These are phyloP conservation scores for Colaptes auratus DNA, from an alignment of 2,113 vertebrate species.

Conservation along the genomic window DNA sequence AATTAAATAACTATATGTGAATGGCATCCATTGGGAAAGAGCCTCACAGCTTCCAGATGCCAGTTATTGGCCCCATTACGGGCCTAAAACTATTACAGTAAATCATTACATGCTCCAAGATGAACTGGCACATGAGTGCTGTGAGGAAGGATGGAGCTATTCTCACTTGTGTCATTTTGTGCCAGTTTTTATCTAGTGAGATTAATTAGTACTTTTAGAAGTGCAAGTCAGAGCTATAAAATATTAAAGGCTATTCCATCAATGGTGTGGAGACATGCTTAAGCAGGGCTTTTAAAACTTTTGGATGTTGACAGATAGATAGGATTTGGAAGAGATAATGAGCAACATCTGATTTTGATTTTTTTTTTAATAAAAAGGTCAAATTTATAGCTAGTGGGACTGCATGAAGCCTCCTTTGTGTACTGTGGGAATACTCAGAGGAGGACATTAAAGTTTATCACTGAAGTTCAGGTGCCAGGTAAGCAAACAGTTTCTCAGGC, in stretches of 20 bases:
- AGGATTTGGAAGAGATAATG: background rate
- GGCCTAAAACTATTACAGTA: constrained; percentile 66
- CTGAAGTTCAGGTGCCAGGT: constrained; percentile 57
- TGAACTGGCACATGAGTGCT: constrained; percentile 51
- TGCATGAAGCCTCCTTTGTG: background rate
- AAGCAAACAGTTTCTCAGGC: constrained; percentile 57
- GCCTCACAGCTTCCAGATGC: constrained; percentile 73
- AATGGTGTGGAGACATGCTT: constrained; percentile 18
- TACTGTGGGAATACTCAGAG: background rate
- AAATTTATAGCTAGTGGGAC: constrained; percentile 6
- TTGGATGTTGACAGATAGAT: background rate
- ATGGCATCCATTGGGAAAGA: constrained; percentile 66
- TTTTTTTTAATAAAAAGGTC: background rate
- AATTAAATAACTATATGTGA: constrained; percentile 74
- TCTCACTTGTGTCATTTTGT: constrained; percentile 63
- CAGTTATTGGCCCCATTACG: constrained; percentile 64
- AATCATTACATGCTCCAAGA: constrained; percentile 62
- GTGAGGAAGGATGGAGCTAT: constrained; percentile 57
- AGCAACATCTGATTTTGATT: constrained; percentile 23
- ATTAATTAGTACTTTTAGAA: constrained; percentile 77
- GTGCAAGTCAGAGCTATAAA: constrained; percentile 67
- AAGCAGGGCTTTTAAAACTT: constrained; percentile 39
- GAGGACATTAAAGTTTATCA: constrained; percentile 55
- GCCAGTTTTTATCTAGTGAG: constrained; percentile 73
- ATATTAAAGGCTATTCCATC: constrained; percentile 58